A percentile compares a stretch with the other conserved stretches of the same genome.
Evolutionary conservation across 2,888 invertebrate genomes (phyloP).

Genomic region (Synanthedon andrenaeformis): DNA sequence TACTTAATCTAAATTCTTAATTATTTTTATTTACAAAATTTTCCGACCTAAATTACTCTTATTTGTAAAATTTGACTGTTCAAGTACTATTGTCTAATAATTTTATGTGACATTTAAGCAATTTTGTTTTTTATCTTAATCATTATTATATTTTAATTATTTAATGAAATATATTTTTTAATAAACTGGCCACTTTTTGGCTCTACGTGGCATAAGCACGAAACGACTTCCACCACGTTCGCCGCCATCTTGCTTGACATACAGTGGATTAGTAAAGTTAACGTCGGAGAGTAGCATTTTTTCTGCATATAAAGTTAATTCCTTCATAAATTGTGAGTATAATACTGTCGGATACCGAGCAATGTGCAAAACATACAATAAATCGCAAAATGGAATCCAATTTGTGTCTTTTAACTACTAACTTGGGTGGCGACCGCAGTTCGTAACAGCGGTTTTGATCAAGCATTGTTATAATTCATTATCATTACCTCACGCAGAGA

Average conservation of each 20-base stretch:
- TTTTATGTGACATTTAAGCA: neutral
- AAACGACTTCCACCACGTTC: slow-evolving; percentile 78
- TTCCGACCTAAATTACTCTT: neutral
- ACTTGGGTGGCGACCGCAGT: slow-evolving; percentile 67
- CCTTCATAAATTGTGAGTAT: slow-evolving; percentile 68
- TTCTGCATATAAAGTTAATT: slow-evolving; percentile 69
- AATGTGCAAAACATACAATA: too few relatives aligned
- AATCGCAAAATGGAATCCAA: too few relatives aligned
- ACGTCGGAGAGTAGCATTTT: slow-evolving; percentile 77
- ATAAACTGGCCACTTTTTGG: slow-evolving; percentile 58
- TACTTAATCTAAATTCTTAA: neutral
- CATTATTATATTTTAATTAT: too few relatives aligned
- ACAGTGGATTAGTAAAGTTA: slow-evolving; percentile 78
- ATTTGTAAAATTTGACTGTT: neutral
- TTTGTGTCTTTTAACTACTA: slow-evolving; percentile 3
- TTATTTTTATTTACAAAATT: neutral
- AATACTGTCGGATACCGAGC: neutral
- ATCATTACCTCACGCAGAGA: slow-evolving; percentile 1
- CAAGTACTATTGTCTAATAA: neutral
- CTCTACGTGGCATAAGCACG: slow-evolving; percentile 86
- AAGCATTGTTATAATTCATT: slow-evolving; percentile 37
- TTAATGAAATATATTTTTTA: neutral
- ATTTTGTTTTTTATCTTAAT: too few relatives aligned
- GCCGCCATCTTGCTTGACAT: slow-evolving; percentile 88
- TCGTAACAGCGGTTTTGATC: slow-evolving; percentile 69